Evolutionary conservation across 2,888 invertebrate genomes (phyloP), one percentile per base, ranked within the genome.

Genomic region (Heliconius hortense): DNA sequence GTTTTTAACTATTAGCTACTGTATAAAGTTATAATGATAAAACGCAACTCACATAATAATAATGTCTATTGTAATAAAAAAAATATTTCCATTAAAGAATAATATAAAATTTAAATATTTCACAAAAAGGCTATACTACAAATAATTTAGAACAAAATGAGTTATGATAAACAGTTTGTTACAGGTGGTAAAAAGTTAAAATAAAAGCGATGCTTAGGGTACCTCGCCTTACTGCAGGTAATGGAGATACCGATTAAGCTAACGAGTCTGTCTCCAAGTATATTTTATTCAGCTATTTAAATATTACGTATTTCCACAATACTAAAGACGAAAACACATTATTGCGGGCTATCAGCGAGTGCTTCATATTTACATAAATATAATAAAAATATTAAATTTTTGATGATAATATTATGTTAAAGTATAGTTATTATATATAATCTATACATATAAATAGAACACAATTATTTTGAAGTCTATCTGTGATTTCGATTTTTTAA

Each of bases 191-290:
- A 35, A 35, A 35, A 35, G 8, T 35, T 35, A 35, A 35, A 35
- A 35, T 43, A 43, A 43, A 43, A 78, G 72, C 72, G 74, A 69
- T 69, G 72, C 73, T 78, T 72, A 76, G 73, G 8, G 35, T 35
- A 35, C 35, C 63, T 76, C 64, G 67, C 69, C 69, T 68, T 72
- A 66, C 74, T 78, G 78, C 74, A 77, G 77, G 78, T 76, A 75
- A 79, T 78, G 79, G 74, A 56, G 73, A 73, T 73, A 62, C 76
- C 77, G 79, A 79, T 79, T 77, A 77, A 74, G 76, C 76, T 76
- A 79, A 79, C 77, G 79, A 76, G 76, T 72, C 62, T 77, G 75
- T 75, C 73, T 75, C 73, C 64, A 71, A 77, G 75, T 72, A 68
- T 77, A 71, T 75, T 75, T 78, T 77, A 75, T 78, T 76, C 75